Conservation (phyloP, 2,797 vertebrate species). For the Rhinichthys osculus region DNA sequence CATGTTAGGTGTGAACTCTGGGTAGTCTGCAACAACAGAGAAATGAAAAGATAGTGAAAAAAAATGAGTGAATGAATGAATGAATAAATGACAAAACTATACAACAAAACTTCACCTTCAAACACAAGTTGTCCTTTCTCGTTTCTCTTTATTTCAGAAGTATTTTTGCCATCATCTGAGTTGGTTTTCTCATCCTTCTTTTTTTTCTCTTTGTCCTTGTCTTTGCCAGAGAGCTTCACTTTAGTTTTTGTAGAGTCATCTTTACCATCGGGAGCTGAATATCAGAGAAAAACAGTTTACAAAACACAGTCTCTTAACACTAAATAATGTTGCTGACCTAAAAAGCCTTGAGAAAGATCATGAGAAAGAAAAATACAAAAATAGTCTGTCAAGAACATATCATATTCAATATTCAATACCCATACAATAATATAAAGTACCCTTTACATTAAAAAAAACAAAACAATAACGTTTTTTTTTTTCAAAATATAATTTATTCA, state of each 20-base stretch:
- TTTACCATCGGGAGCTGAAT: background rate
- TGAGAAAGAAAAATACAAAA: background rate
- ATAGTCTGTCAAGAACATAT: background rate
- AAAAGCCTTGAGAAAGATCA: background rate
- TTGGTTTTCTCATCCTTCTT: background rate
- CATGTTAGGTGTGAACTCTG: slow-evolving; percentile 20
- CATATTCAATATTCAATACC: background rate
- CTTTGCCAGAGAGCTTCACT: slow-evolving; percentile 4
- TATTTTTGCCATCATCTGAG: background rate
- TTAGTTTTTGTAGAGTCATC: slow-evolving; percentile 15
- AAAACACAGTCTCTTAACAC: background rate
- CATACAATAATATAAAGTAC: background rate
- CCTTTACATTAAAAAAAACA: too few relatives aligned
- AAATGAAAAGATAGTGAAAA: background rate
- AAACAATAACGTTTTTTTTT: background rate
- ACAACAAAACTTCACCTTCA: slow-evolving; percentile 33
- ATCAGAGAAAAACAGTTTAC: slow-evolving; percentile 18
- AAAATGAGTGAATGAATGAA: background rate
- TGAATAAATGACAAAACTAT: background rate
- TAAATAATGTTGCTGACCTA: background rate
- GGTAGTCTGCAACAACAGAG: background rate
- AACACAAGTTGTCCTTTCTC: slow-evolving; percentile 57
- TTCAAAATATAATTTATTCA: background rate
- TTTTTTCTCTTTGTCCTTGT: slow-evolving; percentile 18
- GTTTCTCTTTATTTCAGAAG: slow-evolving; percentile 39